These are phyloP conservation scores for Aulostomus chinensis DNA, from an alignment of 2,797 vertebrate species.

Conservation along the genomic window DNA sequence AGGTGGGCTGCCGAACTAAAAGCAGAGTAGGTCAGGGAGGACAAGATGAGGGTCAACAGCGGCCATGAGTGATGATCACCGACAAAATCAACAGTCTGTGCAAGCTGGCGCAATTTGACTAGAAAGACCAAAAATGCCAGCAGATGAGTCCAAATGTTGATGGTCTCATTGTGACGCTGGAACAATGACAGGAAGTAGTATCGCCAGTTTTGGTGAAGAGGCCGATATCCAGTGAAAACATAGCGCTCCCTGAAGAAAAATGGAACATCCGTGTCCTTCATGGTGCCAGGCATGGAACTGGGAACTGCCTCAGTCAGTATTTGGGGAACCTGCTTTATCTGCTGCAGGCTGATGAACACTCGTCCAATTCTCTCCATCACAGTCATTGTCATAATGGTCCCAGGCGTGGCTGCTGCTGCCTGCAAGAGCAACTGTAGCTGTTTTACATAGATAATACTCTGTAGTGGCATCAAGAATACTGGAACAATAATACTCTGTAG, in stretches of 20 bases:
- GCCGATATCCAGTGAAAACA: conserved; percentile 85
- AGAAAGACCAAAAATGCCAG: conserved; percentile 80
- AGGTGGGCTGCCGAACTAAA: conserved; percentile 87
- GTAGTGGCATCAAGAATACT: too few relatives aligned
- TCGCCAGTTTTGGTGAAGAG: conserved; percentile 82
- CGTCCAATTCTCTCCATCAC: conserved; percentile 79
- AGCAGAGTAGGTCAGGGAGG: conserved; percentile 82
- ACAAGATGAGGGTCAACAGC: conserved; percentile 83
- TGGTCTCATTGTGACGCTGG: conserved; percentile 89
- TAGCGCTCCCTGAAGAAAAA: conserved; percentile 85
- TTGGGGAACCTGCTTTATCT: conserved; percentile 71
- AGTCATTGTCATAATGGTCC: conserved; percentile 76
- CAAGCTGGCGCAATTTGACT: conserved; percentile 68
- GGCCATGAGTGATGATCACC: conserved; percentile 84
- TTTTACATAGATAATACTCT: too few relatives aligned
- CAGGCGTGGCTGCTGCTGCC: too few relatives aligned
- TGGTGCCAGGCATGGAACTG: conserved; percentile 74
- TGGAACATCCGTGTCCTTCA: conserved; percentile 84
- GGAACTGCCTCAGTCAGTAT: conserved; percentile 68
- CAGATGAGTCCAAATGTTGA: conserved; percentile 93
- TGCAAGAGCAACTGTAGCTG: too few relatives aligned
- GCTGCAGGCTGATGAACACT: conserved; percentile 78
- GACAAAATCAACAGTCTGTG: conserved; percentile 79
- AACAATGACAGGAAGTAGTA: conserved; percentile 90
- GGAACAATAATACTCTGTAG: too few relatives aligned